A percentile compares a stretch with the other conserved stretches of the same genome.
phyloP scores from a whole-genome alignment of 92 coral and sea anemone genomes.

The Nematostella vectensis region DNA sequence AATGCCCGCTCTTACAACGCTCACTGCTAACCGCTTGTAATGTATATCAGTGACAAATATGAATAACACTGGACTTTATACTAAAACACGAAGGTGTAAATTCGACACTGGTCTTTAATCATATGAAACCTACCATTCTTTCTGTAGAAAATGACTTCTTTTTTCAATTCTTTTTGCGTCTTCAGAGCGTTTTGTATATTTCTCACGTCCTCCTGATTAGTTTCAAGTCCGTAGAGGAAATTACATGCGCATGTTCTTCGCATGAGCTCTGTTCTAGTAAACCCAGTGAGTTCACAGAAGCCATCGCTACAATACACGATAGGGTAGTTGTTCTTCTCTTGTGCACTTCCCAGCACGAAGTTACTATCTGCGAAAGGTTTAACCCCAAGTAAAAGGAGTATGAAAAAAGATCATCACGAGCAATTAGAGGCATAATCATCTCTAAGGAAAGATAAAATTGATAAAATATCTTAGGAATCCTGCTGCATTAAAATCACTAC shows the following conservation, averaged over 20 bases:
- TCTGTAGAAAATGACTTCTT: slow-evolving; percentile 71
- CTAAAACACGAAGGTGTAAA: too few relatives aligned
- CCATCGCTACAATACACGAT: slow-evolving; percentile 96
- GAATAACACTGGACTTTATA: too few relatives aligned
- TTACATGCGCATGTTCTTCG: slow-evolving; percentile 76
- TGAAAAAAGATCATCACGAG: not conserved
- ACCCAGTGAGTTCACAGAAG: slow-evolving; percentile 90
- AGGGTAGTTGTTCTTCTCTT: slow-evolving; percentile 84
- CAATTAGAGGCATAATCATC: not conserved
- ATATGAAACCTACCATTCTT: slow-evolving; percentile 88
- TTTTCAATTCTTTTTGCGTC: slow-evolving; percentile 63
- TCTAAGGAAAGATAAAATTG: not conserved
- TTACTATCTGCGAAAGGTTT: slow-evolving; percentile 64
- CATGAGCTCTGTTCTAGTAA: slow-evolving; percentile 88
- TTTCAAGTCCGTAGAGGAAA: slow-evolving; percentile 78
- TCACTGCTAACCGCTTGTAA: too few relatives aligned
- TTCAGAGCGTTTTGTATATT: slow-evolving; percentile 65
- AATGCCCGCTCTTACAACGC: too few relatives aligned
- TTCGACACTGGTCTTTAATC: too few relatives aligned
- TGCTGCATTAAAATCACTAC: not conserved
- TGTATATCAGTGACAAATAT: too few relatives aligned
- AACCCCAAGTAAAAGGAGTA: slow-evolving; percentile 15
- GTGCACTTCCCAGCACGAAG: slow-evolving; percentile 95
- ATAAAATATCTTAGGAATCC: not conserved
- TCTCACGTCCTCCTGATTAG: slow-evolving; percentile 62